A percentile compares a stretch with the other conserved stretches of the same genome.
Conservation (phyloP, 1,140 invertebrate species). For the Planococcus citri region DNA sequence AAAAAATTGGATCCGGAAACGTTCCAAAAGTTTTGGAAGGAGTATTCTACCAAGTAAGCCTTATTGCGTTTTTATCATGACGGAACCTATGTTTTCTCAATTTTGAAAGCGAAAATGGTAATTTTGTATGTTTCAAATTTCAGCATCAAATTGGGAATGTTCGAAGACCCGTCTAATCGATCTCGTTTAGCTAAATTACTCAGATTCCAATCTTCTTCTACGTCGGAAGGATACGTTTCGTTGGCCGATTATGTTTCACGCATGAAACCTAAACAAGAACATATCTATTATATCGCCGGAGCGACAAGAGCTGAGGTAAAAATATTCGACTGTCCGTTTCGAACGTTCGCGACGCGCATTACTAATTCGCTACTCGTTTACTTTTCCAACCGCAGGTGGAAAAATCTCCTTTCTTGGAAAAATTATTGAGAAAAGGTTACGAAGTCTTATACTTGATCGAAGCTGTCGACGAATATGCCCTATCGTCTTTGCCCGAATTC, state of each 20-base stretch:
- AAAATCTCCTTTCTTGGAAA: conserved; percentile 90
- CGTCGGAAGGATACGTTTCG: conserved; percentile 51
- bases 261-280: conserved; percentile 95
- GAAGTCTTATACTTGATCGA: conserved; percentile 93
- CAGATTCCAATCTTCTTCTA: conserved; percentile 75
- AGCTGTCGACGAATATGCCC: conserved; percentile 96
- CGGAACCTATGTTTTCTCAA: no score
- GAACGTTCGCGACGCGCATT: background rate
- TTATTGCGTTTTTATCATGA: no score
- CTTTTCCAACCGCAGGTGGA: no score
- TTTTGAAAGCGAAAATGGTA: no score
- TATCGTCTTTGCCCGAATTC: conserved; percentile 95
- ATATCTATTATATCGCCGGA: conserved; percentile 96
- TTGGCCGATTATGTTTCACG: conserved; percentile 82
- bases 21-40: conserved; percentile 95
- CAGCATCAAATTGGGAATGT: conserved; percentile 88
- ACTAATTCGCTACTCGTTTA: background rate
- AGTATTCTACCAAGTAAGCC: conserved; percentile 93
- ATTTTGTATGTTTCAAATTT: conserved; percentile 23
- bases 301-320: conserved; percentile 66
- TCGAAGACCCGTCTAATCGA: conserved; percentile 94
- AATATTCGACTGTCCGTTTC: background rate
- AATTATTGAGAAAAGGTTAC: conserved; percentile 83
- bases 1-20: conserved; percentile 90
- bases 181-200: conserved; percentile 89